phyloP scores from a whole-genome alignment of 2,888 invertebrate species.

The Harpalus rubripes region DNA sequence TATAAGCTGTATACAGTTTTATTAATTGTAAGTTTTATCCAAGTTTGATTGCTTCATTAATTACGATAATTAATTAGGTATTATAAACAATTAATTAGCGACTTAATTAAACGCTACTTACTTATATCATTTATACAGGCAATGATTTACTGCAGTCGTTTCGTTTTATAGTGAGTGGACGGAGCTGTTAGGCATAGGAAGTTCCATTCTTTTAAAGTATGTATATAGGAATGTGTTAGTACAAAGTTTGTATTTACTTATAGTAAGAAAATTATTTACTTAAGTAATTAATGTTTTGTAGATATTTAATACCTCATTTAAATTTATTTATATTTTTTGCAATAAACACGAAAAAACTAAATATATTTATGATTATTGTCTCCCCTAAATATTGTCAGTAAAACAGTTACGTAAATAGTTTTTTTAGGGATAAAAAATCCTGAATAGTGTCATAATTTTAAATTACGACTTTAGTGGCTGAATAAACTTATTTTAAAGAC shows the following conservation, averaged over 20 bases:
- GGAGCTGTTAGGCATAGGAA: neutral
- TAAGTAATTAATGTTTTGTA: neutral
- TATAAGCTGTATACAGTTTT: neutral
- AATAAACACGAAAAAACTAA: no score
- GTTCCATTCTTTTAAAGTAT: neutral
- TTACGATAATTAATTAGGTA: neutral
- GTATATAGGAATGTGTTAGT: neutral
- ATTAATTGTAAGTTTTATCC: neutral
- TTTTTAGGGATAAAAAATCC: no score
- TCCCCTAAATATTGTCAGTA: no score
- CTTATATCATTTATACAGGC: neutral
- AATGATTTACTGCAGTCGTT: neutral
- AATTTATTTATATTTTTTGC: no score
- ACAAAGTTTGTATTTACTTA: neutral
- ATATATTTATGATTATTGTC: no score
- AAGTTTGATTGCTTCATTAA: neutral
- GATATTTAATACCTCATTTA: no score
- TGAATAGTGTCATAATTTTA: no score
- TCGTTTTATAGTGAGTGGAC: neutral
- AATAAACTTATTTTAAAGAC: no score
- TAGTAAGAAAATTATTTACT: neutral
- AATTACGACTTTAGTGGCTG: no score
- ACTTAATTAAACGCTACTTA: neutral
- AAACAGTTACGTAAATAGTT: no score
- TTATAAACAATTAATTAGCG: neutral